Base-by-base conservation (phyloP, 1,140 invertebrate species). In the Nasonia longicornis region DNA sequence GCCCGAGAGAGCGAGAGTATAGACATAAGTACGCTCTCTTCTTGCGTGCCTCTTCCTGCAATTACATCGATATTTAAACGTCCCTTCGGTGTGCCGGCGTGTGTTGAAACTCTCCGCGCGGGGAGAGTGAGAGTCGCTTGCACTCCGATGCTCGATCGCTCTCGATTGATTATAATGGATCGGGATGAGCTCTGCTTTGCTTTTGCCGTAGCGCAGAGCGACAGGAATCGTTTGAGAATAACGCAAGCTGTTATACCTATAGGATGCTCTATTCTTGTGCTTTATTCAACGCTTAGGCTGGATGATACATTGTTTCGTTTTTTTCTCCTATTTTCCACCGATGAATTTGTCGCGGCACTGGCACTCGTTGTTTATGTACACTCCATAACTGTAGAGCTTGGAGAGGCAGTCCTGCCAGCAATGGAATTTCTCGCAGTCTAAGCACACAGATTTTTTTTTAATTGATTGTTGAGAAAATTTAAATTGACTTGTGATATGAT, bases 41-140 rank as follows among this genome's bases (percentile, higher is more conserved):
- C 85, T 87, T 86, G 86, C 86, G 85, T 87, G 86, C 85, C 83
- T 84, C 84, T 85, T 85, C 85, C 85, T 85, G 84, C 83, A 84
- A 85, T 85, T 85, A 85, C 81, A 76, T 26, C 73, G 79, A 80
- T 85, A 83, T 86, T 83, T 87, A 86, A 86, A 85, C 81, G 86
- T 81, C 86, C 84, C 72, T 70, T 81, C 58, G 71, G 63, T 58
- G 63, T 58, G 70, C 67, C 29, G 67, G 67, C 67, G 11, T 72
- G 38, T 72, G 70, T 72, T 72, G 70, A 42, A 72, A 72, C 70
- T 20, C 7, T 35, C 70, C 1, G 70, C 42, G 6, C 1, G 31
- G 31, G 31, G 31, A 35, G 31, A 26, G 70, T 1, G 35, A 45
- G 20, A 14, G 31, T 38, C 31, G 69, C 31, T 70, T 70, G 26